These are phyloP conservation scores for Agrenia bidenticulata DNA, from an alignment of 2,888 invertebrate species.

Conservation along the genomic window DNA sequence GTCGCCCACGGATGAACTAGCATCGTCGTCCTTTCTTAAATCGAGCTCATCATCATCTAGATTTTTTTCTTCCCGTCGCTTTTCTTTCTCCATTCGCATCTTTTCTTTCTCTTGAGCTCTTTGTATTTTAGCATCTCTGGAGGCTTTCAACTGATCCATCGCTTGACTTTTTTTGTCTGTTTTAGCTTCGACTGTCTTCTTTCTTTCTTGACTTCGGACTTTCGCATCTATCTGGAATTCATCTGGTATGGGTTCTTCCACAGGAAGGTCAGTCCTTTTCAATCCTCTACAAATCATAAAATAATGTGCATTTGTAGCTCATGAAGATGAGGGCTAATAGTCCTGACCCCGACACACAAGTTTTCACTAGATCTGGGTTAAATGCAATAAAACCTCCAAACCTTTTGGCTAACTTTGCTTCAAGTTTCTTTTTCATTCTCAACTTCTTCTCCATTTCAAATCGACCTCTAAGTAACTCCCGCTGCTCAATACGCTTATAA, in stretches of 20 bases:
- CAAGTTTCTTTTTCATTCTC: conserved; percentile 76
- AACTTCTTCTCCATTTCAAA: conserved; percentile 96
- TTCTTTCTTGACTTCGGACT: conserved; percentile 76
- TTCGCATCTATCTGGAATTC: conserved; percentile 65
- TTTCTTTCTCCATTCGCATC: conserved; percentile 56
- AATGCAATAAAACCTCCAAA: conserved; percentile 3
- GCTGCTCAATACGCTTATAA: conserved; percentile 90
- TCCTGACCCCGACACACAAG: too few relatives aligned
- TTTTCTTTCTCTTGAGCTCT: conserved; percentile 61
- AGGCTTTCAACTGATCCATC: conserved; percentile 86
- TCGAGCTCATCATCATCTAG: conserved; percentile 57
- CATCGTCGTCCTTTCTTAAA: conserved; percentile 56
- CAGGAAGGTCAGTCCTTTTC: neutral
- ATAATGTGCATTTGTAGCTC: neutral
- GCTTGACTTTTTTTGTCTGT: conserved; percentile 85
- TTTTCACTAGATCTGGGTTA: too few relatives aligned
- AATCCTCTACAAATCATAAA: conserved; percentile 1
- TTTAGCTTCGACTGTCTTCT: conserved; percentile 85
- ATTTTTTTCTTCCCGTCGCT: conserved; percentile 52
- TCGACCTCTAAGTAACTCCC: conserved; percentile 88
- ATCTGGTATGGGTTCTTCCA: neutral
- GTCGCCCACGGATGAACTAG: conserved; percentile 58
- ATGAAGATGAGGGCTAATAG: too few relatives aligned
- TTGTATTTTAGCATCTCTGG: conserved; percentile 84
- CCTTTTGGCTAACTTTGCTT: conserved; percentile 56